Base-by-base conservation (phyloP, 2,797 vertebrate species). In the Mastacembelus armatus region DNA sequence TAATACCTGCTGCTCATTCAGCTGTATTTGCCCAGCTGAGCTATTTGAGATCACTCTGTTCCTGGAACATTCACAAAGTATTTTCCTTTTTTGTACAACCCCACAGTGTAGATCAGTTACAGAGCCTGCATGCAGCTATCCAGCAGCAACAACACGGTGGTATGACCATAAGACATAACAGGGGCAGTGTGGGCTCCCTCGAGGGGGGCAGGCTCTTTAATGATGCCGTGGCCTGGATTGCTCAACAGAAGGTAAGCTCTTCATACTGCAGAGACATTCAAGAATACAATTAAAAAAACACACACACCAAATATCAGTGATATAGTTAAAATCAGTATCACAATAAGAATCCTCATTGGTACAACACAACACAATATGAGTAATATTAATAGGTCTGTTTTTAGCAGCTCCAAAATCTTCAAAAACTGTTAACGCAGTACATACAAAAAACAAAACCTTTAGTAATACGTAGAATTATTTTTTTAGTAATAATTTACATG, bases 191-290 rank as follows among this genome's bases (percentile, higher is more conserved):
- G 5, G 42, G 74, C 36, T 88, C 89, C 43, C 43, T 74, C 0
- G 93, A 94, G 0, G 84, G 83, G 0, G 77, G 56, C 6, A 81
- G 88, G 64, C 18, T 56, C 69, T 89, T 87, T 7, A 73, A 38
- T 4, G 92, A 94, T 4, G 94, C 93, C 66, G 49, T 89, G 0
- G 71, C 24, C 26, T 95, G 93, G 93, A 93, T 95, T 47, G 40
- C 60, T 16, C 93, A 94, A 30, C 91, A 94, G 62, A 95, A 93
- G 89, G 94, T 95, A 73, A 83, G 69, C 14, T 24, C 9, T 7
- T 26, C 10, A 36, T 39, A 26, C 26, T 21, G 65, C 7, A 27
- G 4, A 67, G 14, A 56, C 16, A 45, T 44, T 22, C 33, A 30
- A 38, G 3, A 43, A 48, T 5, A 11, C 35, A 3, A 9, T 24